These are phyloP conservation scores for Arbacia lixula DNA, from an alignment of 53 echinoderm and acorn worm genomes.

Conservation along the genomic window DNA sequence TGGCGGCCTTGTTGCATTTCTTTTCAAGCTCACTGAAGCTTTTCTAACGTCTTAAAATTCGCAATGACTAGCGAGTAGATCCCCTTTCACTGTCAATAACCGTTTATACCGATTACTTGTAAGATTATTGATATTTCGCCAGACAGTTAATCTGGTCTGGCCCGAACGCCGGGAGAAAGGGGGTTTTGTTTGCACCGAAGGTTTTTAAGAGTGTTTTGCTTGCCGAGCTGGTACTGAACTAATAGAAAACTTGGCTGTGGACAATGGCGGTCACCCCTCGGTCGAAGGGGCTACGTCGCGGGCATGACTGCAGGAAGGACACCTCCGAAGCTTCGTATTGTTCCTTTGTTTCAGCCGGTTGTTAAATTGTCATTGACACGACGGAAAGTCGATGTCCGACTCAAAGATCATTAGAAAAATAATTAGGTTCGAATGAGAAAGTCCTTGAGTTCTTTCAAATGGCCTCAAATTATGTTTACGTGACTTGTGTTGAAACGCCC, in stretches of 20 bases:
- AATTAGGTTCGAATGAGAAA: too few species aligned
- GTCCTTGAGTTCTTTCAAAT: too few species aligned
- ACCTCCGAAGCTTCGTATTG: background rate
- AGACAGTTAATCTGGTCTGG: conserved; percentile 43
- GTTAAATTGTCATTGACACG: conserved; percentile 36
- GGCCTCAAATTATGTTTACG: too few species aligned
- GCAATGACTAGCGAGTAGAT: conserved; percentile 17
- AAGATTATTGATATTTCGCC: conserved; percentile 51
- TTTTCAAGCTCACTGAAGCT: conserved; percentile 11
- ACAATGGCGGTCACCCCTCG: conserved; percentile 4
- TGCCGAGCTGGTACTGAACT: conserved; percentile 56
- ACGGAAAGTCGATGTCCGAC: conserved; percentile 31
- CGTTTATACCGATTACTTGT: conserved; percentile 52
- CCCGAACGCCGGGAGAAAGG: conserved; percentile 30
- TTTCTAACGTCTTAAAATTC: conserved; percentile 48
- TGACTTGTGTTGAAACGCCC: too few species aligned
- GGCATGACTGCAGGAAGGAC: conserved; percentile 20
- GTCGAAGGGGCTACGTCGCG: conserved; percentile 25
- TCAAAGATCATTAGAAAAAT: conserved; percentile 25
- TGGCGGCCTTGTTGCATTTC: conserved; percentile 12
- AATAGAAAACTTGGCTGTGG: conserved; percentile 3
- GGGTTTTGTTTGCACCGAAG: conserved; percentile 56
- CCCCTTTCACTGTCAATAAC: conserved; percentile 30
- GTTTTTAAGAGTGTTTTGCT: conserved; percentile 59
- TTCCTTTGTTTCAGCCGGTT: conserved; percentile 39